Base-by-base conservation (phyloP, 2,113 vertebrate genomes). In the Syrrhaptes paradoxus region DNA sequence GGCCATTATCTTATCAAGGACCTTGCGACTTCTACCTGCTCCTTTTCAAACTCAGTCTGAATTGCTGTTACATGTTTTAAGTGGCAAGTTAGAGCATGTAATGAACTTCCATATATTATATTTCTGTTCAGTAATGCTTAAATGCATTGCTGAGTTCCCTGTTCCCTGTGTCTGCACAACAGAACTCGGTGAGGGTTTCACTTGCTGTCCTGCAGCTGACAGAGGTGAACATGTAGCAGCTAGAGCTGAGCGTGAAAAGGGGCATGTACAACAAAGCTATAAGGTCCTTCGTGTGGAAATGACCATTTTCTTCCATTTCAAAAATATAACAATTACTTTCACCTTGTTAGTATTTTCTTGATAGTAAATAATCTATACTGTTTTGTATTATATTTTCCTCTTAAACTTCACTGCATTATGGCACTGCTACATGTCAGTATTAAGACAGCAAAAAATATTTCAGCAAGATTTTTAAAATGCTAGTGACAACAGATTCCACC, bases 121-220 rank as follows among this genome's bases (percentile, higher is more conserved):
- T 51, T 71, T 90, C 87, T 84, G n/a, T 77, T 79, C 52, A 90
- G 31, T 31, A 85, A 82, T 51, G 19, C n/a, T 63, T 54, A 51
- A 85, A 93, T 74, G 43, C 46, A 43, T 36, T 66, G 5, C 25
- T 0, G 16, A 36, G 29, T 63, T 79, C 72, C 54, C 24, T 67
- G 19, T 29, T 24, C 20, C 34, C 38, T 43, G 17, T 59, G 29
- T 28, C 67, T 54, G 26, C 2, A 2, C 6, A 22, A 15, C 26
- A 45, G 75, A 61, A 28, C 41, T 45, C 31, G 9, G 26, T 11
- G 68, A 34, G 51, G 10, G 5, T 66, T 85, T 71, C 62, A 10
- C 11, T 71, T 41, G 4, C 74, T 34, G 34, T 45, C 48, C 46
- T 1, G 0, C 61, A 31, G 28, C 41, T 61, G 31, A 28, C 22